Evolutionary conservation across 1,140 invertebrate genomes (phyloP).

Genomic region (Solenopsis fugax): DNA sequence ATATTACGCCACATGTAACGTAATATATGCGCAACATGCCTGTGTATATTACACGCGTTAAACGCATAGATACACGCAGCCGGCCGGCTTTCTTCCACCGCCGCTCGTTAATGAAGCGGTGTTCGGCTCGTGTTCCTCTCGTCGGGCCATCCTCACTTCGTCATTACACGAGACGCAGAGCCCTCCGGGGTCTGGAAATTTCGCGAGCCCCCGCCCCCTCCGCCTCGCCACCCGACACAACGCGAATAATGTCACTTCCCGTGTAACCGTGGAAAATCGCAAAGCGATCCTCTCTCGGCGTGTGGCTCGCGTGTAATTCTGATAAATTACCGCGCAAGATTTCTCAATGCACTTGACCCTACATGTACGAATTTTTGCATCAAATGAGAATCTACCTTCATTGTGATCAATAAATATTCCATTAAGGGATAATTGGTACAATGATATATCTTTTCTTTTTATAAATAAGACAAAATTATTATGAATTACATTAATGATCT

Average conservation of each 20-base stretch:
- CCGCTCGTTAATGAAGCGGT: conserved; percentile 78
- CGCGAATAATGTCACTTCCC: conserved; percentile 60
- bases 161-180: conserved; percentile 48
- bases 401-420: neutral
- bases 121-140: conserved; percentile 69
- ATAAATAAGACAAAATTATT: neutral
- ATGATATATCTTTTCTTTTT: neutral
- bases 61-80: conserved; percentile 22
- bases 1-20: conserved; percentile 29
- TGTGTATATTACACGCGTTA: conserved; percentile 40
- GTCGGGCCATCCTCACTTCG: conserved; percentile 46
- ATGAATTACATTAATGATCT: neutral
- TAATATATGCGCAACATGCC: conserved; percentile 46
- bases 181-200: conserved; percentile 28
- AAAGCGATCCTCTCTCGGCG: conserved; percentile 49
- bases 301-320: conserved; percentile 45
- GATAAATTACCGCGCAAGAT: conserved; percentile 37
- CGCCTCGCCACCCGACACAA: conserved; percentile 20
- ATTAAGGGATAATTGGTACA: neutral
- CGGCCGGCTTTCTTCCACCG: conserved; percentile 55
- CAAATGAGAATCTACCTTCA: neutral
- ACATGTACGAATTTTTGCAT: neutral
- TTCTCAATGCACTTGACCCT: neutral
- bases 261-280: conserved; percentile 52
- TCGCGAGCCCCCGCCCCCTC: conserved; percentile 37